Base-by-base conservation (phyloP, 2,113 vertebrate species). In the Hemibagrus wyckioides region DNA sequence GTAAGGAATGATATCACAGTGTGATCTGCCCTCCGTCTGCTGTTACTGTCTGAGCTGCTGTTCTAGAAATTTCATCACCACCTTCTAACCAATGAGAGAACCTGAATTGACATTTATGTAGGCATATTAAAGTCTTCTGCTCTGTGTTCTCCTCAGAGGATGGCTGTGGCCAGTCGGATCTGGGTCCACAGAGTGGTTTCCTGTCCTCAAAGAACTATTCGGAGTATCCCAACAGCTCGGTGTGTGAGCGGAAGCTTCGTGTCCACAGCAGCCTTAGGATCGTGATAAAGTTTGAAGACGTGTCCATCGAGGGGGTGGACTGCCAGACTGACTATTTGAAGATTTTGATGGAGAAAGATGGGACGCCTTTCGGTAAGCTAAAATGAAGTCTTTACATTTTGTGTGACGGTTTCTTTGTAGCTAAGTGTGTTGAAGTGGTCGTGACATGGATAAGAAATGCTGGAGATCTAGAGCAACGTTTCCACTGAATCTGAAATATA, bases 131-230 rank as follows among this genome's bases (percentile, higher is more conserved):
- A 30, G 76, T 79, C 9, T 59, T 59, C 59, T 56, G 52, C 11
- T 67, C 17, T 76, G 30, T 44, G 10, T 77, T 23, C n/a, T 54
- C 69, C 71, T 73, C 89, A 96, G 97, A 93, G 84, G 94, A 97
- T 77, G 96, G 96, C 84, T 97, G 96, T 92, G 96, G 96, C 11
- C 95, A 96, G 87, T 90, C 90, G 8, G 93, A 96, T 86, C 93
- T 95, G 87, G 95, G 95, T 54, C 94, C 94, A 80, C 95, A 96
- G 87, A 97, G 97, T 8, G 97, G 97, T 52, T 96, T 96, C 0
- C 76, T 97, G 80, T 93, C 95, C 57, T 97, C 96, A 30, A 96
- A 94, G 89, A 96, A 97, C 91, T 97, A 97, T 90, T 97, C 96
- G 33, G 93, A 96, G 0, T 97, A 97, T 75, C 96, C 96, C 82